Conservation (phyloP, 2,888 invertebrate species). For the Dioctria rufipes region DNA sequence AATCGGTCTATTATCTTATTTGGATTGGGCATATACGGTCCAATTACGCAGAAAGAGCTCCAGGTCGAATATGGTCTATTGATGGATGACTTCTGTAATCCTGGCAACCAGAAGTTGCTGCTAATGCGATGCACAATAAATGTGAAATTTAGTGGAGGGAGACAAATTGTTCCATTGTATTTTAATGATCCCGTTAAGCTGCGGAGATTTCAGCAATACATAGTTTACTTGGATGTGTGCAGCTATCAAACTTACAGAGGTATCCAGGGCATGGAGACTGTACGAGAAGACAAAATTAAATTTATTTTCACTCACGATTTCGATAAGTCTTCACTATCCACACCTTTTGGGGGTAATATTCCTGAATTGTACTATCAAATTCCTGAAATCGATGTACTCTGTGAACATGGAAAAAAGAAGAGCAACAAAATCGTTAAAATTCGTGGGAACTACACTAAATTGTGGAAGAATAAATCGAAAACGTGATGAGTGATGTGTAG, state of each 20-base stretch:
- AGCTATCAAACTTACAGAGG: constrained; percentile 28
- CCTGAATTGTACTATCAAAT: constrained; percentile 9
- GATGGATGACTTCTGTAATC: constrained; percentile 36
- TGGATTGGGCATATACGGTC: constrained; percentile 38
- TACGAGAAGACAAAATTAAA: constrained; percentile 11
- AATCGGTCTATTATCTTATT: constrained; percentile 17
- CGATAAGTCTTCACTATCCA: not conserved
- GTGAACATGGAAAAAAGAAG: not conserved
- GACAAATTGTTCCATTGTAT: not conserved
- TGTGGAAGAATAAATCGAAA: not conserved
- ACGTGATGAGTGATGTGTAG: too few species aligned
- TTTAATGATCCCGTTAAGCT: not conserved
- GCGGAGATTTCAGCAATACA: constrained; percentile 20
- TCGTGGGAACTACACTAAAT: not conserved
- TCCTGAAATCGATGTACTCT: not conserved
- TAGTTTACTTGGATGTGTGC: constrained; percentile 11
- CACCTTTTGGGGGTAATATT: constrained; percentile 8
- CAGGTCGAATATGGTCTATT: constrained; percentile 24
- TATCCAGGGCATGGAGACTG: not conserved
- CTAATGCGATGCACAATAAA: not conserved
- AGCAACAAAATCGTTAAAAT: not conserved
- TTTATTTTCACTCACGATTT: constrained; percentile 37
- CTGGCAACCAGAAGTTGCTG: constrained; percentile 7
- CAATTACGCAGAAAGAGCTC: constrained; percentile 5
- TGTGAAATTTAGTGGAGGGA: not conserved